Conservation (phyloP, 30 jellyfish, hydroid and myxozoan genomes). For the Hydractinia symbiolongicarpus region DNA sequence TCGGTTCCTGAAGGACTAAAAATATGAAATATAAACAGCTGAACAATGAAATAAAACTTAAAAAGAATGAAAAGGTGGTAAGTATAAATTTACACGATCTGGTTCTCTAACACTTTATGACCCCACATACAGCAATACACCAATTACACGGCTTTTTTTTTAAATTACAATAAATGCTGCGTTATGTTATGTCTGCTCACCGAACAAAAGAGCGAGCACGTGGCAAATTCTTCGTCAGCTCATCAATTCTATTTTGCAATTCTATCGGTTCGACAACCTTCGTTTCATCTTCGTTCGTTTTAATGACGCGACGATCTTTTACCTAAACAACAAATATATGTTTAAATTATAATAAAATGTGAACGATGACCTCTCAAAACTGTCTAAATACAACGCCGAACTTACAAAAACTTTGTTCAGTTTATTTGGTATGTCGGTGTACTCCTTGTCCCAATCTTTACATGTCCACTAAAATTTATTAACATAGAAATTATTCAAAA, state of each 20-base stretch:
- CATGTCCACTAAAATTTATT: slow-evolving; percentile 63
- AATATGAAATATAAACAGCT: not conserved
- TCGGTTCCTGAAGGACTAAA: slow-evolving; percentile 99
- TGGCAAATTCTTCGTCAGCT: slow-evolving; percentile 34
- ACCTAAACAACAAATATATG: slow-evolving; percentile 44
- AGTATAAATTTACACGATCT: no score
- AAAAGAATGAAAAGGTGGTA: no score
- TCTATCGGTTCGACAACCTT: slow-evolving; percentile 61
- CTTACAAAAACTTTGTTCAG: slow-evolving; percentile 75
- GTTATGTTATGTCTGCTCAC: slow-evolving; percentile 18
- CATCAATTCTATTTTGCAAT: slow-evolving; percentile 64
- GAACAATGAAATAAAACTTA: no score
- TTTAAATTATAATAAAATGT: not conserved
- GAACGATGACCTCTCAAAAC: not conserved
- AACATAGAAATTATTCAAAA: slow-evolving; percentile 1
- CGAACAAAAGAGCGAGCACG: slow-evolving; percentile 90
- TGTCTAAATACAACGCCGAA: not conserved
- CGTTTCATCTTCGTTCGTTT: slow-evolving; percentile 82
- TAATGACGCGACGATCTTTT: slow-evolving; percentile 74
- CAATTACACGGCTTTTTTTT: no score
- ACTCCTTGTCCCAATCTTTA: slow-evolving; percentile 74
- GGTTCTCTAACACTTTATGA: no score
- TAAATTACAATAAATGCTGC: no score
- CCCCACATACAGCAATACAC: no score
- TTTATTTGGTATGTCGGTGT: slow-evolving; percentile 74